A percentile compares a stretch with the other conserved stretches of the same genome.
Conservation (phyloP, 1,140 invertebrate genomes). For the Caenorhabditis inopinata region DNA sequence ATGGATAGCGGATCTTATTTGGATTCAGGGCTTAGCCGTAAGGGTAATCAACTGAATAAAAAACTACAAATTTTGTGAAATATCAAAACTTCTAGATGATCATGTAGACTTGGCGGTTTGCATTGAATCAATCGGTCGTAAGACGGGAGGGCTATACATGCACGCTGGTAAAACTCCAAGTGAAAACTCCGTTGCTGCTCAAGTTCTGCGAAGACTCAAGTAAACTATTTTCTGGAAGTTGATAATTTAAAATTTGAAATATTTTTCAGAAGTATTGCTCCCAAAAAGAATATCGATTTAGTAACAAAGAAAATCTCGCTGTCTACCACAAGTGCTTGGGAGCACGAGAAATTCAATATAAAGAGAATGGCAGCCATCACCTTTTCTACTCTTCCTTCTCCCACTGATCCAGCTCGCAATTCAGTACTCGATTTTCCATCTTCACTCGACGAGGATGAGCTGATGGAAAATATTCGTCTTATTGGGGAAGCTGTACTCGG, state of each 20-base stretch:
- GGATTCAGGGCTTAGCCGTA: not conserved
- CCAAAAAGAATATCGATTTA: constrained; percentile 74
- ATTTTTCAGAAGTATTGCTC: constrained; percentile 67
- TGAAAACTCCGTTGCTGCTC: constrained; percentile 76
- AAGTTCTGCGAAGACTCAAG: constrained; percentile 72
- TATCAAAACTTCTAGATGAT: constrained; percentile 30
- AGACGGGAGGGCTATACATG: constrained; percentile 75
- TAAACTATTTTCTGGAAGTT: constrained; percentile 62
- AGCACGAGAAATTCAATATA: constrained; percentile 90
- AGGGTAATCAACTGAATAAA: constrained; percentile 8
- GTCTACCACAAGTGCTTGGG: constrained; percentile 88
- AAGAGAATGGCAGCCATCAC: constrained; percentile 85
- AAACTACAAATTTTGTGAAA: not conserved
- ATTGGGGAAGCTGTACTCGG: constrained; percentile 78
- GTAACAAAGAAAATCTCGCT: constrained; percentile 96
- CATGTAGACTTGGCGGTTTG: constrained; percentile 78
- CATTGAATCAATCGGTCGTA: constrained; percentile 76
- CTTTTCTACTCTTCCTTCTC: constrained; percentile 76
- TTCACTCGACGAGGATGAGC: constrained; percentile 70
- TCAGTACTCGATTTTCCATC: constrained; percentile 67
- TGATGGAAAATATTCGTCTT: constrained; percentile 74
- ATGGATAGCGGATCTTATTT: constrained; percentile 71
- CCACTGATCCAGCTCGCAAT: constrained; percentile 67
- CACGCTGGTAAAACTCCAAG: constrained; percentile 95
- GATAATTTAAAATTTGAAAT: not conserved